Base-by-base conservation (phyloP, 2,888 invertebrate genomes). In the Didymodactylos carnosus region DNA sequence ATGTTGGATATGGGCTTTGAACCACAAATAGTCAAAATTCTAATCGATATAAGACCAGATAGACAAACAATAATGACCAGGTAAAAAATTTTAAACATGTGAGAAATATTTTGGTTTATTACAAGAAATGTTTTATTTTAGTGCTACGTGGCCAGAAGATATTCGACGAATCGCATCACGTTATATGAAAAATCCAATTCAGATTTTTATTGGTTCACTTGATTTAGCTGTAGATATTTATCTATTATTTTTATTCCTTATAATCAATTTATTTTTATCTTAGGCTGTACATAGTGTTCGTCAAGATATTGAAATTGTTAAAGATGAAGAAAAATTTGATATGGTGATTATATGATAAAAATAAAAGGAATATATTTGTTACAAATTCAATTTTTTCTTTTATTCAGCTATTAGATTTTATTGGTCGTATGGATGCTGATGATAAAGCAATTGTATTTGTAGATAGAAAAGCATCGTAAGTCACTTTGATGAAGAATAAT, bases 371-470 rank as follows among this genome's bases (percentile, higher is more conserved):
- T 75, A 11, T 29, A 14, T 49, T 27, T 73, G 7, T 10, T 70
- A n/a, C 23, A 19, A 70, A 29, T 62, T 19, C 3, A 13, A 39
- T 62, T 29, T 73, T 10, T 72, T 73, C 75, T 75, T 76, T 75
- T 76, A 80, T 83, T 73, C 80, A 88, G 87, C 83, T 90, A 23
- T 84, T 88, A 77, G 86, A 89, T 0, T 92, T 94, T 80, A 85
- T 90, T 0, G 80, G 16, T 62, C 87, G 87, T 75, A 88, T 94
- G 89, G 84, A 84, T 8, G 86, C 87, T 0, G 87, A 87, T 72
- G 92, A 93, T 79, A 94, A 94, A 83, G 88, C 89, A 0, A 90
- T 95, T 14, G 88, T 94, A 53, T 95, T 95, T 83, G 91, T 92
- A 81, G 91, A 91, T 0, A 90, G 88, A 79, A 94, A 94, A 81